Evolutionary conservation across 2,113 vertebrate genomes (phyloP).

Genomic region (Centropristis striata): DNA sequence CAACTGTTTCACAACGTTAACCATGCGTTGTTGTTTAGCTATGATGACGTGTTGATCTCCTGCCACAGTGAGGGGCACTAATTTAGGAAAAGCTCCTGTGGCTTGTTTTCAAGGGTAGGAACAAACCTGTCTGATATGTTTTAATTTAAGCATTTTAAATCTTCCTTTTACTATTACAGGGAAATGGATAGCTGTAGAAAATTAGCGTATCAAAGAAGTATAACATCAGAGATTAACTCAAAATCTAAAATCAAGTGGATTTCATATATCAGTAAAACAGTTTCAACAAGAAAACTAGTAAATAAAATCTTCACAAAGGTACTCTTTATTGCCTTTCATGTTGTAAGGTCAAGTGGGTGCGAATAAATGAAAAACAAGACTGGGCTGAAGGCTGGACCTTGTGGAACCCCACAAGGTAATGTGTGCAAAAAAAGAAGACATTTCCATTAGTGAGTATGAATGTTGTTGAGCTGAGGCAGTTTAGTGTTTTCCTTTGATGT

Average conservation of each 20-base stretch:
- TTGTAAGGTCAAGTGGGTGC: not conserved
- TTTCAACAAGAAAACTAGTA: not conserved
- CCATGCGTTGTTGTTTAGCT: too few relatives aligned
- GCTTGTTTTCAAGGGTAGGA: too few relatives aligned
- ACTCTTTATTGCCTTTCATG: not conserved
- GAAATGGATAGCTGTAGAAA: not conserved
- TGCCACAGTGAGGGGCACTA: too few relatives aligned
- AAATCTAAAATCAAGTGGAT: not conserved
- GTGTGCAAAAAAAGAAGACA: not conserved
- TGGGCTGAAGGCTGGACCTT: conserved; percentile 22
- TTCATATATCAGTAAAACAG: not conserved
- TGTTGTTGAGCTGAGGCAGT: conserved; percentile 18
- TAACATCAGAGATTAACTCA: not conserved
- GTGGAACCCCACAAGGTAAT: conserved; percentile 21
- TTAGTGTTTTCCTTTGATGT: conserved; percentile 31
- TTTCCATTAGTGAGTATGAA: not conserved
- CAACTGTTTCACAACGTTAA: too few relatives aligned
- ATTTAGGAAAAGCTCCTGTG: too few relatives aligned
- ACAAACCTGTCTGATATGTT: too few relatives aligned
- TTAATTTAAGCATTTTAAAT: not conserved
- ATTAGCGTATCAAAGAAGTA: too few relatives aligned
- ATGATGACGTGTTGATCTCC: too few relatives aligned
- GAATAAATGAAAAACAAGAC: not conserved
- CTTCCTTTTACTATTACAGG: too few relatives aligned
- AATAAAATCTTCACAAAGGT: not conserved